phyloP scores from a whole-genome alignment of 2,888 invertebrate genomes.

The Eugnorisma glareosa region DNA sequence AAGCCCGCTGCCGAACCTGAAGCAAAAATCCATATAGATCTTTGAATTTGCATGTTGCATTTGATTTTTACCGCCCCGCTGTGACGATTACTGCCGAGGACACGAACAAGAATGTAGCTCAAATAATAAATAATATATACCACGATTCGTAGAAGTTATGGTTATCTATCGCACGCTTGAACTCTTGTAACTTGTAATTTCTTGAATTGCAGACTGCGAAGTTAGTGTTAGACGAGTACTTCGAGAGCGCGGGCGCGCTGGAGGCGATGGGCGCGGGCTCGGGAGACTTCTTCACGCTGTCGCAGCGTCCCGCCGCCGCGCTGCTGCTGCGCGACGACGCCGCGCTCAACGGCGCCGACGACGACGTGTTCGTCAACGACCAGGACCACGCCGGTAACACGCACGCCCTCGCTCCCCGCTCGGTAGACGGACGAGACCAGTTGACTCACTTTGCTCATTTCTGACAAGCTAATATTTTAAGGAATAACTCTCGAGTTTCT shows the following conservation, averaged over 20 bases:
- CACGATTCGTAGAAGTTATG: not conserved
- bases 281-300: conserved; percentile 90
- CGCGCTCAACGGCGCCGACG: conserved; percentile 85
- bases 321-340: conserved; percentile 86
- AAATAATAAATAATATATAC: not conserved
- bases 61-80: not conserved
- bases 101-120: not conserved
- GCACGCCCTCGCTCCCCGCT: not conserved
- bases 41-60: not conserved
- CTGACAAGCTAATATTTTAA: conserved; percentile 14
- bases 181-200: not conserved
- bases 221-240: conserved; percentile 96
- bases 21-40: not conserved
- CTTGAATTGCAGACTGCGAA: conserved; percentile 93
- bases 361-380: conserved; percentile 83
- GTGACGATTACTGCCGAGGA: not conserved
- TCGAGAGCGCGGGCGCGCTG: conserved; percentile 89
- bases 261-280: conserved; percentile 88
- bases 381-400: conserved; percentile 49
- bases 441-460: conserved; percentile 24
- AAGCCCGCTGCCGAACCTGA: not conserved
- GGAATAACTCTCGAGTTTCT: not conserved
- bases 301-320: conserved; percentile 88
- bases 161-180: not conserved
- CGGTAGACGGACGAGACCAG: not conserved